Evolutionary conservation across 2,797 vertebrate species (phyloP).

Genomic region (Gymnoscopelus microlampas): DNA sequence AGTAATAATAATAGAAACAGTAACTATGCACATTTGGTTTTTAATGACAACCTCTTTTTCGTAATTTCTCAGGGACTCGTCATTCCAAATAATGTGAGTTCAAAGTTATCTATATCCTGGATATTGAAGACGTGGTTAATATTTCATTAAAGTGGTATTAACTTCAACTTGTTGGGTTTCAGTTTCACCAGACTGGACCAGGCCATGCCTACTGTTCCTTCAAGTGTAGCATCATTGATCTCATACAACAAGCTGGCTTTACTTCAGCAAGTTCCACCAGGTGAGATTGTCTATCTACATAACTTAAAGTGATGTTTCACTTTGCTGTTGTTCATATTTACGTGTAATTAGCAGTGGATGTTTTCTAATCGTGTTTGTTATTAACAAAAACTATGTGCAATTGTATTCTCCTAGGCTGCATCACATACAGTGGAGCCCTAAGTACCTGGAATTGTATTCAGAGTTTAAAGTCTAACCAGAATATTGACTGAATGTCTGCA

Average conservation of each 20-base stretch:
- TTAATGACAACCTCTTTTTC: no score
- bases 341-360: no score
- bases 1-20: no score
- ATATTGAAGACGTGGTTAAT: neutral
- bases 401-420: slow-evolving; percentile 65
- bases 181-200: slow-evolving; percentile 73
- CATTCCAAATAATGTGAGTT: slow-evolving; percentile 75
- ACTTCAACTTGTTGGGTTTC: slow-evolving; percentile 5
- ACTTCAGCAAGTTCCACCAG: slow-evolving; percentile 49
- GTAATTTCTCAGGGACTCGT: slow-evolving; percentile 49
- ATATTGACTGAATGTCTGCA: neutral
- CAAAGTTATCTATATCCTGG: no score
- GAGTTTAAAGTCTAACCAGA: no score
- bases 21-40: no score
- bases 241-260: slow-evolving; percentile 43
- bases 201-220: slow-evolving; percentile 34
- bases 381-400: neutral
- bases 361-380: no score
- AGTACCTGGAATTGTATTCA: no score
- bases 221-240: slow-evolving; percentile 40
- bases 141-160: neutral
- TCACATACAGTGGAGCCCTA: slow-evolving; percentile 39
- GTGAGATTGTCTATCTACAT: slow-evolving; percentile 45
- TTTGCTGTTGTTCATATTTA: no score
- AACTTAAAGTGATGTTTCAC: no score